Evolutionary conservation across 2,888 invertebrate species (phyloP).

Genomic region (Tenthredo livida): DNA sequence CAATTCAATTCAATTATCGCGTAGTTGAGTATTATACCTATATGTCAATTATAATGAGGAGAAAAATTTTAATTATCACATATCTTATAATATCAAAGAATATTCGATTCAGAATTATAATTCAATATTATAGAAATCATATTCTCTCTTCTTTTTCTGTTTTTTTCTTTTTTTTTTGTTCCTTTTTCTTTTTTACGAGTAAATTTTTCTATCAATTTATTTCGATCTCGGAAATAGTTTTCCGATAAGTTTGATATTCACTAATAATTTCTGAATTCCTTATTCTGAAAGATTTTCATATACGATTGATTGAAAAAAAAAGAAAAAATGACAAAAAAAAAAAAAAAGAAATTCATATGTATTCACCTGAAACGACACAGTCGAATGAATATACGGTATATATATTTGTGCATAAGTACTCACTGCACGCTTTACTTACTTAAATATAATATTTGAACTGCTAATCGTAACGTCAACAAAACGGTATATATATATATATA

Average conservation of each 20-base stretch:
- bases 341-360: no score
- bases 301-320: no score
- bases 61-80: neutral
- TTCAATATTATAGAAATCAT: no score
- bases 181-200: no score
- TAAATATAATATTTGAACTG: slow-evolving; percentile 9
- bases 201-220: no score
- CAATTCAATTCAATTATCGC: neutral
- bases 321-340: no score
- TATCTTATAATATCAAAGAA: neutral
- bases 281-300: no score
- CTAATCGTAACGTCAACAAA: slow-evolving; percentile 25
- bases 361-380: no score
- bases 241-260: no score
- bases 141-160: neutral
- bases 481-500: slow-evolving; percentile 3
- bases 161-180: neutral
- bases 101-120: neutral
- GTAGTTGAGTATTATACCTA: neutral
- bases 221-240: no score
- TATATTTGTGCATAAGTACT: neutral
- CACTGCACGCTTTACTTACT: neutral
- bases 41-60: neutral
- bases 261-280: no score
- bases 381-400: no score